Evolutionary conservation across 2,113 vertebrate species (phyloP).

Genomic region (Tetrao urogallus): DNA sequence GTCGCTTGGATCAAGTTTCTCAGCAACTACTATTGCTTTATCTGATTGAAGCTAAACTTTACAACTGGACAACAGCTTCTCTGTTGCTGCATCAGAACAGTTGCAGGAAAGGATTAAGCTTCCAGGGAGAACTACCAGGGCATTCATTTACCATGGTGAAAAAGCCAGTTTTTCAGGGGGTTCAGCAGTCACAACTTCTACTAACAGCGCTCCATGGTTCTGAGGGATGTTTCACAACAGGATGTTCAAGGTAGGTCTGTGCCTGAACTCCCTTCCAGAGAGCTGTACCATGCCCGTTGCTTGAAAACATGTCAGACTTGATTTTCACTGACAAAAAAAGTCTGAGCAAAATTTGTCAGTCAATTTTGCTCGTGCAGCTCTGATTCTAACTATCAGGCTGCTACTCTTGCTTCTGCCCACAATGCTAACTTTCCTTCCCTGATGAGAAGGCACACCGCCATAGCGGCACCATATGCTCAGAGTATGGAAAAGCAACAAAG

Average conservation of each 20-base stretch:
- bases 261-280: background rate
- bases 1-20: slow-evolving; percentile 1
- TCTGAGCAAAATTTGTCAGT: accelerated
- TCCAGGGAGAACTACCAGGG: accelerated
- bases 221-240: background rate
- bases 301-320: background rate
- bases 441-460: background rate
- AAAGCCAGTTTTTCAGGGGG: background rate
- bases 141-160: background rate
- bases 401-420: accelerated
- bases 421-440: accelerated
- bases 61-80: slow-evolving; percentile 1
- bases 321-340: background rate
- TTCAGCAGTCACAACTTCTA: background rate
- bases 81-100: background rate
- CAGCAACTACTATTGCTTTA: background rate
- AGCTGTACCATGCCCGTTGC: background rate
- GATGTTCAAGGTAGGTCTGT: background rate
- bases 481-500: background rate
- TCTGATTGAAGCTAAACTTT: background rate
- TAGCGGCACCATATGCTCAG: background rate
- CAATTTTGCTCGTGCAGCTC: background rate
- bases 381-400: background rate
- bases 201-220: accelerated
- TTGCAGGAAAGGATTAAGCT: background rate